These are phyloP conservation scores for Illadopsis cleaveri DNA, from an alignment of 2,113 vertebrate genomes.

Conservation along the genomic window DNA sequence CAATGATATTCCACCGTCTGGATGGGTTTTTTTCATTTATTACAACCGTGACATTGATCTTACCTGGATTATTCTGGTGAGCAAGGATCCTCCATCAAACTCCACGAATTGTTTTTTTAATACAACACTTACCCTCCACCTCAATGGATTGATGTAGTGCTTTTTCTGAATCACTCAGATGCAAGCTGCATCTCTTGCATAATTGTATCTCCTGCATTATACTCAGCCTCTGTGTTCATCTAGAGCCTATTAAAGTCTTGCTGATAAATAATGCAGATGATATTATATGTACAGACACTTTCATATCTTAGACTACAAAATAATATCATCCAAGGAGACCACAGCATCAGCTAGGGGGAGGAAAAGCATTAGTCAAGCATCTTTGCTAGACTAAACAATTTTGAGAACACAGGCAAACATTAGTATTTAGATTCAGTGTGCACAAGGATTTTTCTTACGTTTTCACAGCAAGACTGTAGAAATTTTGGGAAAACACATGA, in stretches of 20 bases:
- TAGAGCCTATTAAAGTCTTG: neutral
- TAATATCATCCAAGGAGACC: neutral
- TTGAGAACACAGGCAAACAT: neutral
- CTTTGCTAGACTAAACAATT: neutral
- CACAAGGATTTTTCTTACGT: neutral
- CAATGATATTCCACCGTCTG: neutral
- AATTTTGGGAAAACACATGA: neutral
- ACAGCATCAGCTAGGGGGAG: neutral
- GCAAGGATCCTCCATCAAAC: neutral
- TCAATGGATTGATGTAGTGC: neutral
- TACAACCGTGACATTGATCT: neutral
- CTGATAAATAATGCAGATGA: slow-evolving; percentile 1
- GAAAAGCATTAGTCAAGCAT: neutral
- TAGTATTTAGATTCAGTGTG: neutral
- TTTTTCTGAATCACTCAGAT: neutral
- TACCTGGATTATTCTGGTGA: neutral
- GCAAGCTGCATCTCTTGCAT: neutral
- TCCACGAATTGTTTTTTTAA: neutral
- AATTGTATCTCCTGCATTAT: neutral
- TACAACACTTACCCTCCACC: neutral
- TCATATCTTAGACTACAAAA: neutral
- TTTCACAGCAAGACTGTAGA: neutral
- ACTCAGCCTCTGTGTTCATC: neutral
- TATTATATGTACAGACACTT: neutral
- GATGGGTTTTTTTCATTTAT: neutral